A percentile compares a stretch with the other conserved stretches of the same genome.
Conservation (phyloP, 2,888 invertebrate species). For the Hirtodrosophila trivittata region DNA sequence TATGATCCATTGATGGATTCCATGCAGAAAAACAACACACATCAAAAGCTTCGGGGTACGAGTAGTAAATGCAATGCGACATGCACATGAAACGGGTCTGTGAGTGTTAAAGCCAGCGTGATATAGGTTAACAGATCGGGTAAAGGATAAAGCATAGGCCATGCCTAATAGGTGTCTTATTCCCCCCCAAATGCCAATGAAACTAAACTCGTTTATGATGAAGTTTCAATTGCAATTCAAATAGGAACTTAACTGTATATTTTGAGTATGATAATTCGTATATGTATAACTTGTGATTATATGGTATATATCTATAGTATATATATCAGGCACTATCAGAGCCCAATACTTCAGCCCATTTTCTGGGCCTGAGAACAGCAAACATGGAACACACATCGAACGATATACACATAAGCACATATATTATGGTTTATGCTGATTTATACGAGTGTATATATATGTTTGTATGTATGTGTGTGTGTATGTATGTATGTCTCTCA, state of each 20-base stretch:
- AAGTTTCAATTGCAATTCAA: conserved; percentile 19
- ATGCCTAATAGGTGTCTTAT: conserved; percentile 14
- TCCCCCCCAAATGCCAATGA: conserved; percentile 4
- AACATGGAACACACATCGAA: conserved; percentile 48
- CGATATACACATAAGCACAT: background rate
- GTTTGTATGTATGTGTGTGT: conserved; percentile 16
- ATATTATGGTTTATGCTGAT: background rate
- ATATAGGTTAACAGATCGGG: background rate
- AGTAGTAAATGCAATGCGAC: conserved; percentile 4
- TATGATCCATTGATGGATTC: background rate
- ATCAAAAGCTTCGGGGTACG: conserved; percentile 54
- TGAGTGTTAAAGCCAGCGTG: conserved; percentile 38
- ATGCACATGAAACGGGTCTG: conserved; percentile 26
- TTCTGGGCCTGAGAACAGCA: conserved; percentile 2
- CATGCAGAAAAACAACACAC: conserved; percentile 39
- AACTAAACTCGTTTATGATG: conserved; percentile 2
- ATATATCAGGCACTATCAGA: conserved; percentile 15
- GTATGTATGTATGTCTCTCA: conserved; percentile 21
- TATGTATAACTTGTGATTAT: too few species aligned
- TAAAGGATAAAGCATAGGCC: conserved; percentile 25
- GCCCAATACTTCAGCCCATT: conserved; percentile 6
- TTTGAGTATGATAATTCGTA: conserved; percentile 5
- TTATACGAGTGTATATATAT: conserved; percentile 20
- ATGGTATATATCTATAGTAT: background rate
- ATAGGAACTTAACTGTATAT: conserved; percentile 1